phyloP scores from a whole-genome alignment of 2,113 vertebrate species.

The Zapus hudsonius region DNA sequence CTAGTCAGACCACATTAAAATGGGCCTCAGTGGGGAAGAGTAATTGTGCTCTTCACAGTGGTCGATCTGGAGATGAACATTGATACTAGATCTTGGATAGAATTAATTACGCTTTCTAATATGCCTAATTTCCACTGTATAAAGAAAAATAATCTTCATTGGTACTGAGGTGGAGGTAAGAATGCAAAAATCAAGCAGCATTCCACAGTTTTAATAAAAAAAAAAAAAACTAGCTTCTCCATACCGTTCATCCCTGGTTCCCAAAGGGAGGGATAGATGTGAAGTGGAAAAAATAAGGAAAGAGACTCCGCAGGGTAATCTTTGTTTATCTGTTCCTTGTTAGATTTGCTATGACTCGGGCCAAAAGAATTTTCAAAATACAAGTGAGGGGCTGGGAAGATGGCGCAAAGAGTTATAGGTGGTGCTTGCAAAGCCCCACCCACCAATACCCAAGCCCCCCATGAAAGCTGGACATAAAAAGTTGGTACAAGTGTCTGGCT shows the following conservation, averaged over 20 bases:
- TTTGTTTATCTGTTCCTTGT: neutral
- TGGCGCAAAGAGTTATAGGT: too few species aligned
- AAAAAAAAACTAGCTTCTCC: neutral
- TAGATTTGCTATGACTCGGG: neutral
- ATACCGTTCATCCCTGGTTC: neutral
- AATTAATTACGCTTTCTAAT: constrained; percentile 22
- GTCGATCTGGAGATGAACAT: constrained; percentile 6
- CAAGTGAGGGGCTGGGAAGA: too few species aligned
- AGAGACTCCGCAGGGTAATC: neutral
- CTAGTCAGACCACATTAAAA: neutral
- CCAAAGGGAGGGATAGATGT: neutral
- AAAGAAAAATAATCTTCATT: neutral
- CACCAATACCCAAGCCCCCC: neutral
- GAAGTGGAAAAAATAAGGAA: neutral
- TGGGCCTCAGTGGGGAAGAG: neutral
- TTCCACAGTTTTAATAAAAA: constrained; percentile 29
- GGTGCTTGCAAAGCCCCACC: too few species aligned
- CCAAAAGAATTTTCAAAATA: constrained; percentile 35
- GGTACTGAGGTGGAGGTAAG: neutral
- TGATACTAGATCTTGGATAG: neutral
- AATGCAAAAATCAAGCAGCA: constrained; percentile 22
- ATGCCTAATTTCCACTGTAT: constrained; percentile 5
- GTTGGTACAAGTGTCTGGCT: too few species aligned
- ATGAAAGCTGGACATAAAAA: too few species aligned
- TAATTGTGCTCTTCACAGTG: constrained; percentile 28